A percentile compares a stretch with the other conserved stretches of the same genome.
These are phyloP conservation scores for Chiridota heheva DNA, from an alignment of 35 echinoderm and acorn worm species.

Conservation along the genomic window DNA sequence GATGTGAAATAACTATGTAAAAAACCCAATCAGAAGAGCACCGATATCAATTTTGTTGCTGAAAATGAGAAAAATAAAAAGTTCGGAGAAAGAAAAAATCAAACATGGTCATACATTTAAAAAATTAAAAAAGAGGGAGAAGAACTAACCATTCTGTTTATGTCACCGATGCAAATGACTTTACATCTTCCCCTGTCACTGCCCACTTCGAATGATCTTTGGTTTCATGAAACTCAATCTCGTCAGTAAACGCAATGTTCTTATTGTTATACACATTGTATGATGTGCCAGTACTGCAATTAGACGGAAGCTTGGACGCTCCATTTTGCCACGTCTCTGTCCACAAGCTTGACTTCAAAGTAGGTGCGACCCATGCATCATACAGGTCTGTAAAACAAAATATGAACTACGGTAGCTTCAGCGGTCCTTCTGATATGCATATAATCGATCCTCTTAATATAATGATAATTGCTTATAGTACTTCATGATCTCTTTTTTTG, in stretches of 20 bases:
- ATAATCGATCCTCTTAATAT: no score
- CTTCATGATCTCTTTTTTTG: no score
- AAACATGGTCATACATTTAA: no score
- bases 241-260: constrained; percentile 21
- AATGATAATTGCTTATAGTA: no score
- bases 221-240: neutral
- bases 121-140: no score
- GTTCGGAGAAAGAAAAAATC: no score
- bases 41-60: no score
- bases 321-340: constrained; percentile 55
- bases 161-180: constrained; percentile 36
- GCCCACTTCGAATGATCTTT: constrained; percentile 55
- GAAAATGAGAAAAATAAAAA: no score
- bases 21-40: no score
- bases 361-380: constrained; percentile 18
- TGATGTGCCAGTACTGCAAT: neutral
- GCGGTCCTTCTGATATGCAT: no score
- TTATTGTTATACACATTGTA: constrained; percentile 43
- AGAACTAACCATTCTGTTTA: constrained; percentile 42
- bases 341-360: neutral
- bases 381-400: constrained; percentile 41
- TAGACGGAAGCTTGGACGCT: neutral
- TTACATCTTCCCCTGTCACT: neutral
- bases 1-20: no score
- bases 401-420: no score